phyloP scores from a whole-genome alignment of 2,888 invertebrate species.

The Rhingia rostrata region DNA sequence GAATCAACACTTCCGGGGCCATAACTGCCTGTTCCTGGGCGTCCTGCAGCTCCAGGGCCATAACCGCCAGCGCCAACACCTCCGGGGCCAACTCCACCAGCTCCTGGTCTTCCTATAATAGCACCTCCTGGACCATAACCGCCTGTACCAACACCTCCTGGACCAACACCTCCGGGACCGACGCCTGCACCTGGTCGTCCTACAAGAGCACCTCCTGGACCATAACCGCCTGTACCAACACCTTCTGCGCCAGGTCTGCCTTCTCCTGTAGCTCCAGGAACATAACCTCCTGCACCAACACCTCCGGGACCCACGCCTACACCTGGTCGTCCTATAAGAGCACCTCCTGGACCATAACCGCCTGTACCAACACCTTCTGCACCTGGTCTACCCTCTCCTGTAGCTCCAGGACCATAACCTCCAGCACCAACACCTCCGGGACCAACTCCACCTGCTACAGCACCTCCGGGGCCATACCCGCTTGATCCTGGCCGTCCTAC shows the following conservation, averaged over 20 bases:
- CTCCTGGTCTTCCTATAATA: constrained; percentile 13
- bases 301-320: background rate
- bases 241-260: background rate
- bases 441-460: constrained; percentile 22
- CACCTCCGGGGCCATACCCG: constrained; percentile 28
- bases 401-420: constrained; percentile 36
- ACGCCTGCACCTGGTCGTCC: constrained; percentile 25
- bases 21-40: constrained; percentile 25
- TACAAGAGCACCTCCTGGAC: constrained; percentile 10
- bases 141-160: constrained; percentile 26
- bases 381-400: constrained; percentile 17
- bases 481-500: too few species aligned
- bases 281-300: background rate
- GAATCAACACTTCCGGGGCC: constrained; percentile 55
- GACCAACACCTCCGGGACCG: constrained; percentile 29
- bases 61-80: constrained; percentile 44
- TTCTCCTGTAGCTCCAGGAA: background rate
- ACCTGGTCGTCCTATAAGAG: constrained; percentile 1
- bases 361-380: background rate
- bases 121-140: constrained; percentile 26
- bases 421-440: constrained; percentile 54
- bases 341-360: constrained; percentile 36
- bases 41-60: constrained; percentile 39
- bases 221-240: background rate
- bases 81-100: constrained; percentile 34